Evolutionary conservation across 1,140 invertebrate genomes (phyloP).

Genomic region (Neotoxoptera formosana): DNA sequence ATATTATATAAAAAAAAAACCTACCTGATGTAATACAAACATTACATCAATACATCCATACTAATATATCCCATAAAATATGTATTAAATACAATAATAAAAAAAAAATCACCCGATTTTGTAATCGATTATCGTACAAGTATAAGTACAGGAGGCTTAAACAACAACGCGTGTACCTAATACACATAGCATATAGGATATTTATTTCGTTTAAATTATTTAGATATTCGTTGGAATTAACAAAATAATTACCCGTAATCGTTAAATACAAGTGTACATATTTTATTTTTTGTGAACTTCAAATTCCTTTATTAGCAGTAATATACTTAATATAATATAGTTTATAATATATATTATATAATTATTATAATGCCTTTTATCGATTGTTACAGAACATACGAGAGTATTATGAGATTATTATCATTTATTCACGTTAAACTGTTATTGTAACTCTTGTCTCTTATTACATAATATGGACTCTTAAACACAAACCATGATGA

Average conservation of each 20-base stretch:
- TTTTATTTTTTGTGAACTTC: background rate
- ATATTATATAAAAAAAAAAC: background rate
- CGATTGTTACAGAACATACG: background rate
- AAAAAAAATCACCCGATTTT: background rate
- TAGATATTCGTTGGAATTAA: background rate
- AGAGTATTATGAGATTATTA: background rate
- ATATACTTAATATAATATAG: too few species aligned
- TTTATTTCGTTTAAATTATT: background rate
- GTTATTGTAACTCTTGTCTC: background rate
- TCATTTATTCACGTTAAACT: background rate
- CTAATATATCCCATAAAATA: background rate
- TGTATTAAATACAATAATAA: background rate
- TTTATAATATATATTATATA: too few species aligned
- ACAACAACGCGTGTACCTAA: background rate
- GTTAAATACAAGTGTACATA: background rate
- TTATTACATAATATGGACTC: too few species aligned
- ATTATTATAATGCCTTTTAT: background rate
- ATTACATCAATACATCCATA: background rate
- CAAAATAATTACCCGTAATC: background rate
- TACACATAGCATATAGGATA: background rate
- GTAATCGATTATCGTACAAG: background rate
- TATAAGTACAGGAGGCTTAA: background rate
- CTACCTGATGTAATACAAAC: background rate
- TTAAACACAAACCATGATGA: background rate
- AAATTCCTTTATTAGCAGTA: background rate